Conservation (phyloP, 2,888 invertebrate species). For the Hesperia comma region DNA sequence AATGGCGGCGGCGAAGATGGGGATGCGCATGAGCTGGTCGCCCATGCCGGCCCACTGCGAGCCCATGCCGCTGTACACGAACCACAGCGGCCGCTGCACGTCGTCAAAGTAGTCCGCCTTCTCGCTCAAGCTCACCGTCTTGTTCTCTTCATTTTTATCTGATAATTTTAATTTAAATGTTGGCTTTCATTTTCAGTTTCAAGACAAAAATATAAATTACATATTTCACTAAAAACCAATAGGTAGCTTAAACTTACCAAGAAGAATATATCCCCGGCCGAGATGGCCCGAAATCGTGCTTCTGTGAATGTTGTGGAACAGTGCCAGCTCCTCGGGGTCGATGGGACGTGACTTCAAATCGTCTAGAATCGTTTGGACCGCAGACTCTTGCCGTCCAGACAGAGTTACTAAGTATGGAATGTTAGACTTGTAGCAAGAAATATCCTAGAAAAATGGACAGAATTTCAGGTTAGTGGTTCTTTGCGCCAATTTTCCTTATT, state of each 20-base stretch:
- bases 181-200: too few relatives aligned
- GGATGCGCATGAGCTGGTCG: slow-evolving; percentile 84
- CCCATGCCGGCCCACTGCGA: slow-evolving; percentile 89
- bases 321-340: slow-evolving; percentile 67
- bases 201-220: too few relatives aligned
- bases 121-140: slow-evolving; percentile 52
- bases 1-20: slow-evolving; percentile 83
- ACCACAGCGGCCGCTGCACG: slow-evolving; percentile 84
- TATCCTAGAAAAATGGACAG: slow-evolving; percentile 50
- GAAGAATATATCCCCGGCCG: slow-evolving; percentile 63
- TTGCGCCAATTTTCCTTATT: too few relatives aligned
- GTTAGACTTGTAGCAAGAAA: slow-evolving; percentile 54
- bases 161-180: slow-evolving; percentile 22
- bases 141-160: slow-evolving; percentile 55
- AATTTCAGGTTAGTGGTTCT: too few relatives aligned
- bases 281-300: slow-evolving; percentile 61
- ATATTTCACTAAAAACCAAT: too few relatives aligned
- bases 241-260: slow-evolving; percentile 59
- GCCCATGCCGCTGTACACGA: slow-evolving; percentile 89
- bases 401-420: slow-evolving; percentile 63
- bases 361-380: slow-evolving; percentile 54
- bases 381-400: slow-evolving; percentile 60
- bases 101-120: slow-evolving; percentile 64
- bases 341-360: slow-evolving; percentile 60
- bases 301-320: slow-evolving; percentile 65